Percentiles rank a stretch among this genome's conserved stretches.
These are phyloP conservation scores for Dasyornis broadbenti DNA, from an alignment of 2,113 vertebrate species.

Conservation along the genomic window DNA sequence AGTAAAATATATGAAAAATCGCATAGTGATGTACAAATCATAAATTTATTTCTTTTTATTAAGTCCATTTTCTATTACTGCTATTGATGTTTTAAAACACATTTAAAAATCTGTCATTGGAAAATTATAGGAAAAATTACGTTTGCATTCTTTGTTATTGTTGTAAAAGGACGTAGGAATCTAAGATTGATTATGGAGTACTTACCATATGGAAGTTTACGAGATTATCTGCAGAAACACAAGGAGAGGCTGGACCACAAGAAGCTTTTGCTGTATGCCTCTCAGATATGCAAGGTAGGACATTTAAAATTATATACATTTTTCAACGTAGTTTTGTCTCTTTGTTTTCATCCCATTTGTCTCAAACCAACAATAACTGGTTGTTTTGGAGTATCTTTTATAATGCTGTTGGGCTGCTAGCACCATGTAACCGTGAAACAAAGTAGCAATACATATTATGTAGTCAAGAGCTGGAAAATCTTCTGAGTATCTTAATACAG, in stretches of 20 bases:
- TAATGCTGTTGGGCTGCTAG: not conserved
- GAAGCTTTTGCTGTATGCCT: slow-evolving; percentile 89
- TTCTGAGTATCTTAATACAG: not conserved
- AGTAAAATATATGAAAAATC: not conserved
- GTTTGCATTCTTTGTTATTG: not conserved
- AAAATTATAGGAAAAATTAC: not conserved
- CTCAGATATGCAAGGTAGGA: slow-evolving; percentile 95
- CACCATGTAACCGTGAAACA: not conserved
- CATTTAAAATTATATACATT: not conserved
- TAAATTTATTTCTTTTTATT: not conserved
- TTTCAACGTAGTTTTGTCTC: not conserved
- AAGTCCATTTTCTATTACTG: not conserved
- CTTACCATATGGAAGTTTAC: slow-evolving; percentile 91
- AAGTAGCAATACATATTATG: not conserved
- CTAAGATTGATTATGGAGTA: slow-evolving; percentile 97
- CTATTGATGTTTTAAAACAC: not conserved
- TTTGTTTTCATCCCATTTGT: not conserved
- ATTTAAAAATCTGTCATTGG: not conserved
- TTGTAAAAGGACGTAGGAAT: slow-evolving; percentile 85
- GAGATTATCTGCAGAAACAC: slow-evolving; percentile 95
- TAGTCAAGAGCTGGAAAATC: not conserved
- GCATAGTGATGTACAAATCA: not conserved
- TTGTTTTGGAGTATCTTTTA: not conserved
- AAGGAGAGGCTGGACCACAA: slow-evolving; percentile 89
- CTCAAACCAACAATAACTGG: not conserved